phyloP scores from a whole-genome alignment of 2,113 vertebrate genomes.

The Laticauda laticaudata region DNA sequence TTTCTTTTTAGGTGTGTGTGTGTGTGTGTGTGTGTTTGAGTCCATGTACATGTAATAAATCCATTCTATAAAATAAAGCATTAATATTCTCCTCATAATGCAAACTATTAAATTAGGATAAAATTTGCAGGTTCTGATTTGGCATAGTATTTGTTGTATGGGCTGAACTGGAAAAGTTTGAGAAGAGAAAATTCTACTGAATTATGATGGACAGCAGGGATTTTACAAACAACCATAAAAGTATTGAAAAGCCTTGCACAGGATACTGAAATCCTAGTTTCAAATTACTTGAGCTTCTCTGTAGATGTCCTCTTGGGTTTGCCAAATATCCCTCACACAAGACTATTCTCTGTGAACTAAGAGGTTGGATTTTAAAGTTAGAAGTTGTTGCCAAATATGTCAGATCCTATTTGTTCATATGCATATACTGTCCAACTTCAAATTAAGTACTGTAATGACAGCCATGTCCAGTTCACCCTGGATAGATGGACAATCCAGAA shows the following conservation, averaged over 20 bases:
- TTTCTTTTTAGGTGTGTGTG: background rate
- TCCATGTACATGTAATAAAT: background rate
- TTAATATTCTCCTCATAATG: background rate
- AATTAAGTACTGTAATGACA: background rate
- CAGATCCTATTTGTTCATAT: background rate
- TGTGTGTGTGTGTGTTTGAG: background rate
- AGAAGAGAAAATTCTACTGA: background rate
- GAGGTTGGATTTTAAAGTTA: background rate
- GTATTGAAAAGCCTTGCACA: background rate
- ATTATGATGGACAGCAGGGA: background rate
- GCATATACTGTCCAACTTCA: background rate
- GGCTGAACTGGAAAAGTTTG: background rate
- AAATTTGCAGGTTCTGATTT: background rate
- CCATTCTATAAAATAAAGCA: background rate
- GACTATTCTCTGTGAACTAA: background rate
- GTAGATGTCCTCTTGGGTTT: background rate
- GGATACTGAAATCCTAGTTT: background rate
- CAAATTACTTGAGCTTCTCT: background rate
- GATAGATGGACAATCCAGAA: background rate
- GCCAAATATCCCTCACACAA: background rate
- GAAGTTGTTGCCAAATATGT: background rate
- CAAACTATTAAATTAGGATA: background rate
- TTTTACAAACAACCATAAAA: background rate
- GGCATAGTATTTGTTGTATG: background rate
- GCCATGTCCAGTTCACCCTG: background rate